A percentile compares a stretch with the other conserved stretches of the same genome.
Evolutionary conservation across 2,888 invertebrate species (phyloP).

Genomic region (Cantharis rustica): DNA sequence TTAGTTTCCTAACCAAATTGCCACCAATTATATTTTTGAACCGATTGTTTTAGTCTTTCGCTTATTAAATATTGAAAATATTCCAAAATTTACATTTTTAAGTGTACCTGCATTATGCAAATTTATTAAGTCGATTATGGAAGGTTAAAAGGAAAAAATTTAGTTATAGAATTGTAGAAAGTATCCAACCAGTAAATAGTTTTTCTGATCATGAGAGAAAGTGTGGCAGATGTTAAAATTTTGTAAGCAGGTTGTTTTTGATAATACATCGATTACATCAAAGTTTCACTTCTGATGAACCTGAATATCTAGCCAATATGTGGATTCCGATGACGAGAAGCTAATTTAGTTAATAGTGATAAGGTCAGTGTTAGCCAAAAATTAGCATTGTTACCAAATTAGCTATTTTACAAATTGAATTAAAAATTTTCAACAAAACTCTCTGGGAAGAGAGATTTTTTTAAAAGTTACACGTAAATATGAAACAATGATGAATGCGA

Average conservation of each 20-base stretch:
- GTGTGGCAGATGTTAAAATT: conserved; percentile 10
- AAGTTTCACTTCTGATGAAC: conserved; percentile 11
- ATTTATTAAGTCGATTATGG: not conserved
- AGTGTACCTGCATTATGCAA: not conserved
- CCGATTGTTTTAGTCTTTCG: not conserved
- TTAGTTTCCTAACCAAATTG: not conserved
- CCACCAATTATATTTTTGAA: not conserved
- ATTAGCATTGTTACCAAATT: not conserved
- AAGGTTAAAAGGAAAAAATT: not conserved
- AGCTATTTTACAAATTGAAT: not conserved
- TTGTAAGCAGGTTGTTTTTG: conserved; percentile 10
- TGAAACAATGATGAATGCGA: not conserved
- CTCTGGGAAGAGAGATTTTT: not conserved
- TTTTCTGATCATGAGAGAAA: conserved; percentile 6
- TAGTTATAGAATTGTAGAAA: conserved; percentile 6
- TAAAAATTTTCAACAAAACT: not conserved
- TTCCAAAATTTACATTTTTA: not conserved
- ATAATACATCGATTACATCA: conserved; percentile 1
- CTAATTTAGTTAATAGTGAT: not conserved
- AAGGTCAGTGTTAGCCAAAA: not conserved
- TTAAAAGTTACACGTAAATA: not conserved
- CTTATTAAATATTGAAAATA: not conserved
- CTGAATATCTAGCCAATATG: not conserved
- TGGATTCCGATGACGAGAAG: not conserved
- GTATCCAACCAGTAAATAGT: not conserved